Evolutionary conservation across 2,888 invertebrate genomes (phyloP), one percentile per base, ranked within the genome.

Genomic region (Sminthurinus aureus): DNA sequence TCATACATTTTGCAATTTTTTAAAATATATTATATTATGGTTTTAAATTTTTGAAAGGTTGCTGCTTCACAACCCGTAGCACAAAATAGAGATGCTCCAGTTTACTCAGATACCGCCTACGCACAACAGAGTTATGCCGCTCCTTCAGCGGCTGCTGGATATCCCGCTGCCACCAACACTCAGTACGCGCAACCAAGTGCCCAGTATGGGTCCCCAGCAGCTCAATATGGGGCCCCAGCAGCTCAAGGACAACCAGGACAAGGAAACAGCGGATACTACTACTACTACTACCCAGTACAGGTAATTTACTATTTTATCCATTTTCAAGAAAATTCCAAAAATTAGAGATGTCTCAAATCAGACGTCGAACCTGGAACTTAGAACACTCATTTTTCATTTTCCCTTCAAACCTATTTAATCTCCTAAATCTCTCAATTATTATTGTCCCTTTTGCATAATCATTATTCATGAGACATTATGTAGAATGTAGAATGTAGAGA

Each of bases 201-300:
- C 8, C 52, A 51, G 13, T 86, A 86, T 73, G 86, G 84, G 58
- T 85, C 84, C 75, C 83, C 84, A 79, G 84, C 84, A 22, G 84
- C 85, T 22, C 76, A 38, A 50, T 86, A 86, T 76, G 86, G 84
- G 38, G 85, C 84, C 74, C 83, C 84, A 78, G 84, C 83, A 22
- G 84, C 85, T 24, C 50, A 67, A 18, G 78, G 71, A 13, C 85
- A 83, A 75, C 84, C 85, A 2, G 85, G 84, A 51, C 3, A 1
- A 4, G 87, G 87, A 85, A 87, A 88, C 75, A 85, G 85, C 67
- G 88, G 88, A 75, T 88, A 88, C 75, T 88, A 88, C 77, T 88
- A 88, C 84, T 88, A 88, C 84, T 88, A 88, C 85, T 88, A 88
- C 82, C 88, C 88, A 84, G 88, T 88, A 73, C 88, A 88, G 84